Base-by-base conservation (phyloP, 2,888 invertebrate species). In the Pseudococcus jackbeardsleyi region DNA sequence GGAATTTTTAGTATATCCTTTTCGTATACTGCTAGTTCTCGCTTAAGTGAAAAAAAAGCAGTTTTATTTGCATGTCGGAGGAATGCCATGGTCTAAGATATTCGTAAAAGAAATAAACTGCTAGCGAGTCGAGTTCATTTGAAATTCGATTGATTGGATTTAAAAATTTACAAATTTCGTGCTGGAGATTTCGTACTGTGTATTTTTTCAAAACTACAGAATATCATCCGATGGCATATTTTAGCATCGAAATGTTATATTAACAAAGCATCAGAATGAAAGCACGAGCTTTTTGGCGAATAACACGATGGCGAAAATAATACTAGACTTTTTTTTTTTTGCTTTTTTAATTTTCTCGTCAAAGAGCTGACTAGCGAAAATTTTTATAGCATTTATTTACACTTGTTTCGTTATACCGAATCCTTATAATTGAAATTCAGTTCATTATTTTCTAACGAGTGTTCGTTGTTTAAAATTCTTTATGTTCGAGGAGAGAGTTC, bases 361-460 rank as follows among this genome's bases (percentile, higher is more conserved):
- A 50, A 26, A 84, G 22, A 85, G 33, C 26, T 85, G 42, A 85
- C 54, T 22, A 33, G 6, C 39, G 54, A 68, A 85, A 85, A 59
- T 17, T 85, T 85, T 85, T 54, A 54, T 33, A 85, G 68, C 68
- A 85, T 85, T 85, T 85, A 64, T 85, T 85, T 85, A 64, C 85
- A 85, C 85, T 54, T 54, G 59, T 85, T 85, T 64, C 85, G 39
- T 85, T 59, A 42, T 72, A 72, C 33, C 33, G 33, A 72, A 72
- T 39, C 17, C 72, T 72, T 72, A 72, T 72, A 72, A 72, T 64
- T 59, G 85, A 59, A 85, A 85, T 59, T 64, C 64, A 64, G 85
- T 85, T 85, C 85, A 85, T 85, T 85, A 85, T 85, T 64, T 85
- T 68, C 64, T 85, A 85, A 85, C 59, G 85, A 64, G 59, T 39